Percentiles rank a stretch among this genome's conserved stretches.
Conservation (phyloP, 1,140 invertebrate species). For the Potamilus streckersoni region DNA sequence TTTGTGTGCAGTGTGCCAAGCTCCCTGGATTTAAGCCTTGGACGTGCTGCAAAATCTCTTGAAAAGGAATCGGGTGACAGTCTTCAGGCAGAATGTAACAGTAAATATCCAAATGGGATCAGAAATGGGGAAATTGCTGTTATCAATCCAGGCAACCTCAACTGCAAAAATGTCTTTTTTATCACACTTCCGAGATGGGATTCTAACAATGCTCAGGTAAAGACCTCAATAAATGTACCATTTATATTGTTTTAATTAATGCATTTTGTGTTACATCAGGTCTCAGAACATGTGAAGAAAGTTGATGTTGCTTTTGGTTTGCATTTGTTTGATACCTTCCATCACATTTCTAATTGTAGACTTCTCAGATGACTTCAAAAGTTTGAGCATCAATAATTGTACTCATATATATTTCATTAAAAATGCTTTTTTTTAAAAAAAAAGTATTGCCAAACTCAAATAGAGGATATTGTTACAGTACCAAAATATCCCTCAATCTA, state of each 20-base stretch:
- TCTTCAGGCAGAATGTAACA: constrained; percentile 28
- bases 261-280: too few species aligned
- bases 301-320: too few species aligned
- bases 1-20: constrained; percentile 38
- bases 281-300: too few species aligned
- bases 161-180: constrained; percentile 19
- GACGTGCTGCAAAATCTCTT: constrained; percentile 37
- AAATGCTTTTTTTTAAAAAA: too few species aligned
- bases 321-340: too few species aligned
- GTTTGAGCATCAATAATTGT: too few species aligned
- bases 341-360: too few species aligned
- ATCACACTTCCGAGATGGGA: constrained; percentile 19
- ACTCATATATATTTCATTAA: too few species aligned
- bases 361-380: too few species aligned
- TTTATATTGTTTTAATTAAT: not conserved
- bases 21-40: constrained; percentile 36
- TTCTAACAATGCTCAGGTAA: constrained; percentile 8
- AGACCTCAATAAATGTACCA: not conserved
- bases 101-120: constrained; percentile 19
- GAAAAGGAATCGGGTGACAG: constrained; percentile 27
- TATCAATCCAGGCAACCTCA: constrained; percentile 13
- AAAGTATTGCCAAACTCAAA: too few species aligned
- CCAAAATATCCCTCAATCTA: too few species aligned
- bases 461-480: too few species aligned
- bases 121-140: constrained; percentile 12